Conservation (phyloP, 2,888 invertebrate genomes). For the Pinctada fucata region DNA sequence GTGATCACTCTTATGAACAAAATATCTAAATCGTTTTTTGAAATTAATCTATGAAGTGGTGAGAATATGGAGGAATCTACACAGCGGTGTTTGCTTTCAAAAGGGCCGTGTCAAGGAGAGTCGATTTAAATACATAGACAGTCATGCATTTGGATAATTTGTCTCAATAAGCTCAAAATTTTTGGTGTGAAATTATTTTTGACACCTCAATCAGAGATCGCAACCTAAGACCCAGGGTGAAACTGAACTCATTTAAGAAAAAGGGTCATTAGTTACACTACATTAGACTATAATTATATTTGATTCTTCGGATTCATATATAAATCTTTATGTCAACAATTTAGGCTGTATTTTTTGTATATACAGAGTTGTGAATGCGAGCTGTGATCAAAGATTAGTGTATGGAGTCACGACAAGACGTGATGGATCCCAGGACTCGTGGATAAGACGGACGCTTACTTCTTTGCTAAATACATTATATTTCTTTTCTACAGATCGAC, state of each 20-base stretch:
- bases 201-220: not conserved
- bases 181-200: not conserved
- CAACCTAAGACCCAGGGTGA: not conserved
- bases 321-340: too few species aligned
- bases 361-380: too few species aligned
- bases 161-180: not conserved
- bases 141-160: not conserved
- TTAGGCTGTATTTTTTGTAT: too few species aligned
- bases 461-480: too few species aligned
- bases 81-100: not conserved
- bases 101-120: not conserved
- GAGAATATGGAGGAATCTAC: not conserved
- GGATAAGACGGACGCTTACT: too few species aligned
- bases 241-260: not conserved
- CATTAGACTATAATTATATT: not conserved
- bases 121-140: not conserved
- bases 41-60: not conserved
- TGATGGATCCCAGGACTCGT: too few species aligned
- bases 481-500: too few species aligned
- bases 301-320: too few species aligned
- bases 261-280: too few species aligned
- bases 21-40: not conserved
- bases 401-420: too few species aligned
- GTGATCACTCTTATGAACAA: not conserved
- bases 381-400: too few species aligned